Percentiles rank a stretch among this genome's conserved stretches.
Conservation (phyloP, 2,888 invertebrate genomes). For the Bugulina stolonifera region DNA sequence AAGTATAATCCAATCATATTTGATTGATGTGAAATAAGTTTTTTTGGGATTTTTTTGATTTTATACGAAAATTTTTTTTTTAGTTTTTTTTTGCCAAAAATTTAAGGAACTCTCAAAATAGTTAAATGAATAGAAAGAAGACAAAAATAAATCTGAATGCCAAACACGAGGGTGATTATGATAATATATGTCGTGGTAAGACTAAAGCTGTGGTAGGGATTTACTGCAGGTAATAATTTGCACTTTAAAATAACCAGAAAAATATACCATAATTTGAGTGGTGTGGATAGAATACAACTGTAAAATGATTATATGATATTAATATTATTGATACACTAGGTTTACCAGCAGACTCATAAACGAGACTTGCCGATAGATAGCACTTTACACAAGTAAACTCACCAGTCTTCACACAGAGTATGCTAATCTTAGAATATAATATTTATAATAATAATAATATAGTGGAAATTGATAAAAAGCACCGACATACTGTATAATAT, state of each 20-base stretch:
- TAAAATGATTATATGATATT: constrained; percentile 25
- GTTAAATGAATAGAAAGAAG: background rate
- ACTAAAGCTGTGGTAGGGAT: constrained; percentile 26
- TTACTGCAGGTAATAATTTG: constrained; percentile 25
- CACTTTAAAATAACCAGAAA: constrained; percentile 23
- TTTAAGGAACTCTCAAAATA: background rate
- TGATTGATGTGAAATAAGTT: constrained; percentile 9
- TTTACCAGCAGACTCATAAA: background rate
- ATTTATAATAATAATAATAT: constrained; percentile 15
- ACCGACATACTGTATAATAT: constrained; percentile 25
- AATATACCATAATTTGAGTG: constrained; percentile 23
- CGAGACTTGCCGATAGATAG: background rate
- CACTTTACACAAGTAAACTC: constrained; percentile 18
- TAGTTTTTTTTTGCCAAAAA: background rate
- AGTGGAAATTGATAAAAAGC: constrained; percentile 24
- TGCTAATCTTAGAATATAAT: constrained; percentile 3
- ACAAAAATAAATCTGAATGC: constrained; percentile 11
- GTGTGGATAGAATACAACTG: constrained; percentile 25
- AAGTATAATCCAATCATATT: constrained; percentile 3
- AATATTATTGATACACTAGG: constrained; percentile 5
- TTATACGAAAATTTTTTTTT: background rate
- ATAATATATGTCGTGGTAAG: background rate
- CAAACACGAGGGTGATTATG: constrained; percentile 2
- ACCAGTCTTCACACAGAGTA: constrained; percentile 23
- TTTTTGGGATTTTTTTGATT: constrained; percentile 17